Percentiles rank a stretch among this genome's conserved stretches.
These are phyloP conservation scores for Cepaea hortensis DNA, from an alignment of 2,888 invertebrate genomes.

Conservation along the genomic window DNA sequence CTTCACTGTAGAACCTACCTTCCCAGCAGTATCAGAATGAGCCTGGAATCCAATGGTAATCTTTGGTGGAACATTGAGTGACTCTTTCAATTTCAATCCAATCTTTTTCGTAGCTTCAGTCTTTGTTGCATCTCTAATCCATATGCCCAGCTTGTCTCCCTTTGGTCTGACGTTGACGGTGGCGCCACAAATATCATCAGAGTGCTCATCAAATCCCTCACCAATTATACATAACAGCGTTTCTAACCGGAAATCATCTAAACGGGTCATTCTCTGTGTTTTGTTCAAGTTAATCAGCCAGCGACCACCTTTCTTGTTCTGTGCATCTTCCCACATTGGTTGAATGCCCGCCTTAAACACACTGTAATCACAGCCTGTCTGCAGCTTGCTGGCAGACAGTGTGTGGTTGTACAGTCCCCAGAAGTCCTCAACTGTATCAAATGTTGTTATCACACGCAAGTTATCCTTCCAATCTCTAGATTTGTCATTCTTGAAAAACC, in stretches of 20 bases:
- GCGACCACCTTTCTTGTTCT: conserved; percentile 93
- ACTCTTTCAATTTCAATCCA: conserved; percentile 91
- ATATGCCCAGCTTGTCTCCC: conserved; percentile 84
- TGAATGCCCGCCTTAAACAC: conserved; percentile 84
- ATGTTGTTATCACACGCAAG: conserved; percentile 93
- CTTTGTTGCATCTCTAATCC: conserved; percentile 85
- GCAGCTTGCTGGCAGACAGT: conserved; percentile 89
- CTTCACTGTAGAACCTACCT: conserved; percentile 69
- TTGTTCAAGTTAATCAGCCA: conserved; percentile 91
- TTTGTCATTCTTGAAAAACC: conserved; percentile 95
- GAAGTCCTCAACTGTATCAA: conserved; percentile 98
- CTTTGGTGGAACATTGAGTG: conserved; percentile 84
- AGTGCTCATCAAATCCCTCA: conserved; percentile 93
- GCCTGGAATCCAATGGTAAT: conserved; percentile 79
- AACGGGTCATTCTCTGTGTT: conserved; percentile 84
- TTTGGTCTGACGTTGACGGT: conserved; percentile 95
- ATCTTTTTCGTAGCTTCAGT: conserved; percentile 89
- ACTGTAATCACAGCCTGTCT: conserved; percentile 88
- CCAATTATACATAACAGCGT: conserved; percentile 86
- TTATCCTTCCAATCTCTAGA: conserved; percentile 93
- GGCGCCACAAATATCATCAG: conserved; percentile 96
- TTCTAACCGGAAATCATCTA: conserved; percentile 91
- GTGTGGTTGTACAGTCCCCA: conserved; percentile 97
- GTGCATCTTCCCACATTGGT: conserved; percentile 97
- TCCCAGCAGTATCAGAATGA: conserved; percentile 69